Evolutionary conservation across 30 jellyfish, hydroid and myxozoan species (phyloP), one percentile per base, ranked within the genome.

Genomic region (Hydractinia symbiolongicarpus): DNA sequence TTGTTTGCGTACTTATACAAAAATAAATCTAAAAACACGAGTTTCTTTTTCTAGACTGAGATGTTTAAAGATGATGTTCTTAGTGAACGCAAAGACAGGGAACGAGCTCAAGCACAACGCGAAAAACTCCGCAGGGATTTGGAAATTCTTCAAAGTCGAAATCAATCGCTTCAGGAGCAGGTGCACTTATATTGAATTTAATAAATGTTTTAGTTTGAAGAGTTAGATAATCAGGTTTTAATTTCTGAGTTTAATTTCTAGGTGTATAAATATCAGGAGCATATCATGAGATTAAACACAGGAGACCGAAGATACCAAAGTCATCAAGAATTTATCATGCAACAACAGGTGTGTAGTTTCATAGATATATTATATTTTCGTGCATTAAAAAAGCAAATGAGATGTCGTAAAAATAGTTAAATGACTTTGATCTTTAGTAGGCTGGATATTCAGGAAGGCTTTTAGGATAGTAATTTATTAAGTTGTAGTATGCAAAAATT

Each of bases 261-360:
- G 98, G 98, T 92, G 19, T 88, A 86, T 82, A 93, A 93, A 73
- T 93, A 93, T 81, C 99, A 93, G 67, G 99, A 93, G 76, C 99
- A 93, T 66, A 93, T 93, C 92, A 88, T 93, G 96, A 87, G 95
- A 78, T 81, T 93, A 79, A 93, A 93, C 84, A 72, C 85, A 9
- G 99, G 95, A 55, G 89, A 93, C 54, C 95, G 86, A 66, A 79
- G 94, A 20, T 77, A 73, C 21, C 75, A 66, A 64, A 90, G 82
- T 16, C 95, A 90, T 49, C 90, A 86, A 4, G 95, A 85, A 58
- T 86, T 89, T 61, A 78, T 79, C 11, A 83, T 84, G 74, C 92
- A 93, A 44, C 90, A 64, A 73, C 92, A 85, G 95, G 94, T 85
- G 50, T n/a, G 82, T 44, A 6, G 19, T 6, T 64, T 6, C 19